Percentiles rank a stretch among this genome's conserved stretches.
Evolutionary conservation across 1,140 invertebrate species (phyloP).

Genomic region (Trinorchestia longiramus): DNA sequence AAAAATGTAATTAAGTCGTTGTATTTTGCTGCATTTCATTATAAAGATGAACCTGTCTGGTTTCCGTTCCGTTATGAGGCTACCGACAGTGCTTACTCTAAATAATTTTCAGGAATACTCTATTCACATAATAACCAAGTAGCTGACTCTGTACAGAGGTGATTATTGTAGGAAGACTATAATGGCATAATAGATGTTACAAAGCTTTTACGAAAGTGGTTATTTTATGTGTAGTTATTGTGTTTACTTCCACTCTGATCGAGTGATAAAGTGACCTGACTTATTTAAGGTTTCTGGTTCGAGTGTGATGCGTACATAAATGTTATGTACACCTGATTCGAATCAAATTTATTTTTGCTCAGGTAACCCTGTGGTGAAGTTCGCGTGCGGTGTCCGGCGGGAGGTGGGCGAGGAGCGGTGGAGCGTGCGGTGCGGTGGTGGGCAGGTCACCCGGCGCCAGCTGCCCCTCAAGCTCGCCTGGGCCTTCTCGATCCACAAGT

Average conservation of each 20-base stretch:
- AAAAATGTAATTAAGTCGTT: neutral
- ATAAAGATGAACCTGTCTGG: neutral
- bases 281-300: too few species aligned
- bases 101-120: neutral
- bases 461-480: slow-evolving; percentile 92
- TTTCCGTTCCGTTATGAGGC: neutral
- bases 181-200: neutral
- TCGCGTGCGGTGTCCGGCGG: slow-evolving; percentile 82
- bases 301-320: too few species aligned
- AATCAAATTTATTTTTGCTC: too few species aligned
- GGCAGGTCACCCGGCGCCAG: slow-evolving; percentile 79
- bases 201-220: too few species aligned
- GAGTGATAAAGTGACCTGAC: too few species aligned
- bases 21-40: neutral
- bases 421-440: slow-evolving; percentile 79
- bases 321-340: too few species aligned
- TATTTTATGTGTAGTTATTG: too few species aligned
- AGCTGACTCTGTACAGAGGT: too few species aligned
- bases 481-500: slow-evolving; percentile 98
- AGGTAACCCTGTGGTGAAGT: slow-evolving; percentile 87
- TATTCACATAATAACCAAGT: too few species aligned
- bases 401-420: slow-evolving; percentile 83
- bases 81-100: neutral
- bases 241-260: too few species aligned
- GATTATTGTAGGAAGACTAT: too few species aligned